Base-by-base conservation (phyloP, 2,797 vertebrate species). In the Dryobates pubescens region DNA sequence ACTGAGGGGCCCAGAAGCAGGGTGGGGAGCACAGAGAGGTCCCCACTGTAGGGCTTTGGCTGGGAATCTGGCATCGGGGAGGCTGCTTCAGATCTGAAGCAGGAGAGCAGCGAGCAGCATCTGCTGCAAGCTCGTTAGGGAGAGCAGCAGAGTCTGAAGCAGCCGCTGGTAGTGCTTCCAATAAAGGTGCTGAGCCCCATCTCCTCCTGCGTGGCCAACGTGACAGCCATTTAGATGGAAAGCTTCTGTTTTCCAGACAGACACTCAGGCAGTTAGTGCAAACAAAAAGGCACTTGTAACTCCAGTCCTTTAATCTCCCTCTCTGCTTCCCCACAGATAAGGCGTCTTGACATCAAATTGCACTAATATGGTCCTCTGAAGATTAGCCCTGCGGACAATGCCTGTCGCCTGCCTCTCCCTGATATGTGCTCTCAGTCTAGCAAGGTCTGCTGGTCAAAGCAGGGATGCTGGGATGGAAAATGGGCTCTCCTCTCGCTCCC, bases 251-350 rank as follows among this genome's bases (percentile, higher is more conserved):
- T 94, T 91, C 45, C 88, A 93, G 88, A 38, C 88, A 88, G 91
- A 92, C 86, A 63, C 90, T 94, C 90, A 75, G 86, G 41, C 88
- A 68, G 94, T 95, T 82, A 93, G 90, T 53, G 86, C 95, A 93
- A 96, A 96, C 94, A 95, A 93, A 95, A 92, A 95, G 86, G 89
- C 93, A 92, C 96, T 96, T 96, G 88, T 94, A 95, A 59, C 91
- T 95, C 72, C 83, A 65, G 83, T 93, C 90, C 94, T 96, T 94
- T 94, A 86, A 95, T 96, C 91, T 94, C 34, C 53, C 83, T 93
- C 88, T 77, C 91, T 95, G 95, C 94, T 69, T 68, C 62, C 20
- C 27, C 72, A 56, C 68, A 93, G 91, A 94, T 96, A 96, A 95
- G 93, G 88, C 59, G 15, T 78, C 72, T 67, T 80, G 91, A 94